Percentiles rank a stretch among this genome's conserved stretches.
Conservation (phyloP, 2,797 vertebrate species). For the Gymnoscopelus braueri region DNA sequence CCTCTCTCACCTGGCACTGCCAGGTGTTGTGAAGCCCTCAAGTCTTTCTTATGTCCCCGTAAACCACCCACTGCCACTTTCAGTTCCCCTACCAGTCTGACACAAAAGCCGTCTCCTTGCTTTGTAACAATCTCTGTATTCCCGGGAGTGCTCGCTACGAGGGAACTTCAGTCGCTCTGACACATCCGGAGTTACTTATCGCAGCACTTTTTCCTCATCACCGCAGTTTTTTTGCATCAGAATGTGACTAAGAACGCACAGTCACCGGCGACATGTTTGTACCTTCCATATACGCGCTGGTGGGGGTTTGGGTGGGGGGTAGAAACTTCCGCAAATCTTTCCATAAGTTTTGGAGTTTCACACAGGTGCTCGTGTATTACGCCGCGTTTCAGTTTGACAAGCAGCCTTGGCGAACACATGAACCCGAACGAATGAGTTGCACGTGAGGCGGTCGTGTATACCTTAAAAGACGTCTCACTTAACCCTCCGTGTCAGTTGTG, state of each 20-base stretch:
- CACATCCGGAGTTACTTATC: constrained; percentile 63
- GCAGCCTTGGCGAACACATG: constrained; percentile 50
- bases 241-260: constrained; percentile 67
- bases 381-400: constrained; percentile 50
- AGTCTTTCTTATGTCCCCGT: constrained; percentile 42
- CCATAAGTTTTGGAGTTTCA: constrained; percentile 37
- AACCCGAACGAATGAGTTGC: constrained; percentile 53
- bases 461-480: constrained; percentile 30
- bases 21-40: constrained; percentile 34
- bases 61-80: constrained; percentile 60
- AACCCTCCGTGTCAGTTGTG: constrained; percentile 23
- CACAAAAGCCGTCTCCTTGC: constrained; percentile 69
- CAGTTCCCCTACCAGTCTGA: constrained; percentile 66
- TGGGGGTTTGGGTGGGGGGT: constrained; percentile 16
- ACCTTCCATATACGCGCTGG: constrained; percentile 39
- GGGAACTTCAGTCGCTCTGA: constrained; percentile 69
- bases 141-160: constrained; percentile 63
- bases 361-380: constrained; percentile 27
- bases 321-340: constrained; percentile 30
- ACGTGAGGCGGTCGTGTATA: constrained; percentile 38
- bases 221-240: constrained; percentile 53
- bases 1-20: constrained; percentile 13
- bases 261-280: constrained; percentile 63
- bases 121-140: constrained; percentile 74
- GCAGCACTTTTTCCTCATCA: constrained; percentile 64